Evolutionary conservation across 1,140 invertebrate genomes (phyloP).

Genomic region (Ridgeia piscesae): DNA sequence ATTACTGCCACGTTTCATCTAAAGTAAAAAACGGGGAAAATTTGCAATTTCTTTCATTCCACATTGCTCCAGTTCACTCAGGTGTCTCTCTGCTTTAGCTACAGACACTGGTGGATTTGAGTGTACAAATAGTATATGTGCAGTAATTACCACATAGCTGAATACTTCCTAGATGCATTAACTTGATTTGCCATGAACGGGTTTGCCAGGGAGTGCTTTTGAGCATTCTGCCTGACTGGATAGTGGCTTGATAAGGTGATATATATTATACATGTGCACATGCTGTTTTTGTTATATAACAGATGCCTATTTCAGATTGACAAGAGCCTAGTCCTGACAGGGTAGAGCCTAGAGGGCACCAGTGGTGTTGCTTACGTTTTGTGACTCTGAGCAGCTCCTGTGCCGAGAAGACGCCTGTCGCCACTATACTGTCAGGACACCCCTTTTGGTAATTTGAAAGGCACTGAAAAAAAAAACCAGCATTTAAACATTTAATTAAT

Average conservation of each 20-base stretch:
- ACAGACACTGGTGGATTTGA: not conserved
- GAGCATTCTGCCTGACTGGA: no score
- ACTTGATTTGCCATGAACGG: not conserved
- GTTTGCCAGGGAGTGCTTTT: not conserved
- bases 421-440: constrained; percentile 96
- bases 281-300: no score
- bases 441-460: constrained; percentile 94
- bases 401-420: constrained; percentile 96
- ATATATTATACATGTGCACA: no score
- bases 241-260: no score
- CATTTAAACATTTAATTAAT: no score
- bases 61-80: not conserved
- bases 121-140: not conserved
- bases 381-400: constrained; percentile 75
- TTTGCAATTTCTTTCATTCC: not conserved
- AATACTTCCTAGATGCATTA: not conserved
- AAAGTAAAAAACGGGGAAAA: no score
- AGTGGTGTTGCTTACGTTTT: constrained; percentile 43
- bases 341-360: no score
- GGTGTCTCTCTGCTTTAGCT: not conserved
- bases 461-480: constrained; percentile 71
- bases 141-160: not conserved
- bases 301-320: no score
- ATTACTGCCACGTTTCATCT: no score
- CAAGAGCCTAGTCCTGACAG: no score